Evolutionary conservation across 2,113 vertebrate genomes (phyloP).

Genomic region (Oreochromis spilurus): DNA sequence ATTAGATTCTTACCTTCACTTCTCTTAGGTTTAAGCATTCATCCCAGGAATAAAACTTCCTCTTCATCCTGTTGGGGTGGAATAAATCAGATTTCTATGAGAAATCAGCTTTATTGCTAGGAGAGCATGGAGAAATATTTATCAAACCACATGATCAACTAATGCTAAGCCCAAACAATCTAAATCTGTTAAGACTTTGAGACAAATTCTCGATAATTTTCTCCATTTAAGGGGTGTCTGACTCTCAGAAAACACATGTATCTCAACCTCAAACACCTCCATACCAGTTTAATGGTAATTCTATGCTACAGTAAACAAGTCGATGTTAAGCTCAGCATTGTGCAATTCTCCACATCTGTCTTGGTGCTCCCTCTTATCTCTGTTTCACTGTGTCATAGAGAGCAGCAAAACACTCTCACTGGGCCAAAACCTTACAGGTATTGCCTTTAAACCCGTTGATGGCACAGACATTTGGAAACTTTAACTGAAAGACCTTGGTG

Average conservation of each 20-base stretch:
- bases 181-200: neutral
- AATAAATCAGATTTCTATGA: neutral
- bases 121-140: neutral
- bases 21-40: neutral
- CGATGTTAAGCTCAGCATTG: neutral
- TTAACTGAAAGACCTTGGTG: neutral
- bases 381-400: neutral
- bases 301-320: neutral
- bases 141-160: neutral
- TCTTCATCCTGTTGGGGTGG: neutral
- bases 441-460: neutral
- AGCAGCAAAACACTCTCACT: neutral
- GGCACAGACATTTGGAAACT: neutral
- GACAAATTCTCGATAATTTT: neutral
- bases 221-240: neutral
- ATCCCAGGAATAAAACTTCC: neutral
- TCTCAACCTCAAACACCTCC: neutral
- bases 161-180: neutral
- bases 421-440: neutral
- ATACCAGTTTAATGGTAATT: neutral
- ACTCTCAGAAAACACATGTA: neutral
- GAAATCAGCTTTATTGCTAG: neutral
- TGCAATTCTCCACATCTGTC: neutral
- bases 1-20: neutral
- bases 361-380: neutral